Evolutionary conservation across 2,888 invertebrate species (phyloP), one percentile per base, ranked within the genome.

Genomic region (Nebria salina): DNA sequence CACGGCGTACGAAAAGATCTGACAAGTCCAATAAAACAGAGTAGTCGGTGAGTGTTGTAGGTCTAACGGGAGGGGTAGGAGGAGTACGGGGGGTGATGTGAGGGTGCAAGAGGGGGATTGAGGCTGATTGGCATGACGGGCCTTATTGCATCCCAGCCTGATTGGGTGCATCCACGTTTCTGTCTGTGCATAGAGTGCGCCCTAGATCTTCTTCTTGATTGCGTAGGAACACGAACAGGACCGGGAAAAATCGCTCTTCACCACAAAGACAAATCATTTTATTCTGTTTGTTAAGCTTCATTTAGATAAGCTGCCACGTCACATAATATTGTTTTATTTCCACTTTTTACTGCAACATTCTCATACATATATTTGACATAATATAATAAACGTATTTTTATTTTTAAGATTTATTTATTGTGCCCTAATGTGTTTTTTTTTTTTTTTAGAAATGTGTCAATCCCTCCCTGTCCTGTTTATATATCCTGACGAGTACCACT

Each of bases 151-250:
- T 79, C 68, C 54, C 79, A 74, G 42, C 80, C 77, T 82, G 82
- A 82, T 82, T 82, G 82, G 82, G 78, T 82, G 82, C 82, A 82
- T 77, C 81, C 68, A 73, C 77, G 65, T 20, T 34, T 34, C 34
- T 65, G 54, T 54, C 54, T 54, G 54, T 54, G 54, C 54, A 54
- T 54, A 54, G 54, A 54, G 54, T 11, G 54, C 54, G 54, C 54
- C 54, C 54, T 34, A 34, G 34, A 34, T 34, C 34, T 34, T 34
- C 34, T 34, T 34, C 34, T 34, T 54, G 54, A 54, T 54, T 54
- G 54, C 54, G 54, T 34, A 6, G 11, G 8, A 11, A 54, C 13
- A 13, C 8, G 54, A 13, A 54, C 54, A 54, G 54, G 54, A 54
- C 54, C 54, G 54, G 54, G 8, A 54, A 54, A 54, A 54, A 54